Evolutionary conservation across 2,797 vertebrate species (phyloP).

Genomic region (Diceros bicornis): DNA sequence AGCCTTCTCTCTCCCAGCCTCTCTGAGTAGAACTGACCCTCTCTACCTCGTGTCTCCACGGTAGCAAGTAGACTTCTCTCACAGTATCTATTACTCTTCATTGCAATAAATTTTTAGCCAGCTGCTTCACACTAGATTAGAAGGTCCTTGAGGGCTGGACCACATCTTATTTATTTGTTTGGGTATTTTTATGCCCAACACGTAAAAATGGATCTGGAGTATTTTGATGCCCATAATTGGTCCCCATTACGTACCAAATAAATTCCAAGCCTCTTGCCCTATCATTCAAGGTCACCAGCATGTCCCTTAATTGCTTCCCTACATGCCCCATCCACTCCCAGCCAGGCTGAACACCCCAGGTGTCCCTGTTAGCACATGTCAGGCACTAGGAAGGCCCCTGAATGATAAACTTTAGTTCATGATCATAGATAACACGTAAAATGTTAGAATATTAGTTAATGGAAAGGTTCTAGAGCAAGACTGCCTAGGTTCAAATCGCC

Average conservation of each 20-base stretch:
- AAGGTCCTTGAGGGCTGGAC: background rate
- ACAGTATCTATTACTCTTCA: background rate
- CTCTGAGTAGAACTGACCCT: background rate
- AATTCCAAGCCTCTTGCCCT: background rate
- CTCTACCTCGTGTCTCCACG: background rate
- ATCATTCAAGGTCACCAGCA: background rate
- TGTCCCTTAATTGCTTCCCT: background rate
- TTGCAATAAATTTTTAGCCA: background rate
- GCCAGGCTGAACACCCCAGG: fast-evolving
- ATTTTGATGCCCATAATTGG: background rate
- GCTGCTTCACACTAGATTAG: background rate
- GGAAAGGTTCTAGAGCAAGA: background rate
- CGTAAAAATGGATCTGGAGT: background rate
- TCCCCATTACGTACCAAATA: background rate
- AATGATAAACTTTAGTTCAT: background rate
- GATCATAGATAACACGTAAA: background rate
- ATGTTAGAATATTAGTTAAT: background rate
- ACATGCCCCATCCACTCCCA: no score
- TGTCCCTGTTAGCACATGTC: background rate
- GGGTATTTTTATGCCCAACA: background rate
- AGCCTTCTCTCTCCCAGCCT: background rate
- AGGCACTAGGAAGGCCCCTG: background rate
- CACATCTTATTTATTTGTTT: background rate
- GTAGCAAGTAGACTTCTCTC: background rate
- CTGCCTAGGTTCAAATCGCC: background rate